phyloP scores from a whole-genome alignment of 2,797 vertebrate species.

The Helicolenus hilgendorfi region DNA sequence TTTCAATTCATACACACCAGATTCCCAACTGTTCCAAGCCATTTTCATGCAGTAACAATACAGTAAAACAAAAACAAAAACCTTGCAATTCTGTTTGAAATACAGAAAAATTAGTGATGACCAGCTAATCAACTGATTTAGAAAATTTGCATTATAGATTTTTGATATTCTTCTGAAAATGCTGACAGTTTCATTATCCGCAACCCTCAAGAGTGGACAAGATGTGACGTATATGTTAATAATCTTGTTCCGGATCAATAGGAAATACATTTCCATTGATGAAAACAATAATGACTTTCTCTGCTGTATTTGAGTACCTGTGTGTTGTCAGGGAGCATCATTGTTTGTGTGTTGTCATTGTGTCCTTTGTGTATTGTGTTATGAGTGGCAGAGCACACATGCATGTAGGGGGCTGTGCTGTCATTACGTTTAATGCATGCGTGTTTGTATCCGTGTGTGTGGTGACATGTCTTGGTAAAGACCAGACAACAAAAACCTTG shows the following conservation, averaged over 20 bases:
- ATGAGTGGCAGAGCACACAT: not conserved
- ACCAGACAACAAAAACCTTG: conserved; percentile 22
- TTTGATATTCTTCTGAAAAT: not conserved
- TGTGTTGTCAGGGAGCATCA: not conserved
- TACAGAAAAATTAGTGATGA: not conserved
- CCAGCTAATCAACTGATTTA: not conserved
- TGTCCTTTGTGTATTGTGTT: not conserved
- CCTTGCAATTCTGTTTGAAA: not conserved
- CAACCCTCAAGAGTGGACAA: not conserved
- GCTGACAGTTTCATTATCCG: not conserved
- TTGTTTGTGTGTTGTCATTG: not conserved
- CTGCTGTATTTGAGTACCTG: conserved; percentile 11
- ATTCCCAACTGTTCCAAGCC: not conserved
- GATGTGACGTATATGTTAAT: conserved; percentile 11
- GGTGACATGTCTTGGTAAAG: conserved; percentile 16
- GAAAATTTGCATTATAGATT: conserved; percentile 8
- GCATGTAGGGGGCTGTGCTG: not conserved
- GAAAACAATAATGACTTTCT: not conserved
- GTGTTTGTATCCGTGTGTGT: conserved; percentile 3
- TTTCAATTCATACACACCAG: not conserved
- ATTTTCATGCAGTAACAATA: not conserved
- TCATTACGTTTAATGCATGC: not conserved
- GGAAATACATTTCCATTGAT: conserved; percentile 28
- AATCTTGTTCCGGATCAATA: conserved; percentile 29
- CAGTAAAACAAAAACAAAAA: not conserved